Conservation (phyloP, 2,797 vertebrate species). For the Danio jaintianensis region DNA sequence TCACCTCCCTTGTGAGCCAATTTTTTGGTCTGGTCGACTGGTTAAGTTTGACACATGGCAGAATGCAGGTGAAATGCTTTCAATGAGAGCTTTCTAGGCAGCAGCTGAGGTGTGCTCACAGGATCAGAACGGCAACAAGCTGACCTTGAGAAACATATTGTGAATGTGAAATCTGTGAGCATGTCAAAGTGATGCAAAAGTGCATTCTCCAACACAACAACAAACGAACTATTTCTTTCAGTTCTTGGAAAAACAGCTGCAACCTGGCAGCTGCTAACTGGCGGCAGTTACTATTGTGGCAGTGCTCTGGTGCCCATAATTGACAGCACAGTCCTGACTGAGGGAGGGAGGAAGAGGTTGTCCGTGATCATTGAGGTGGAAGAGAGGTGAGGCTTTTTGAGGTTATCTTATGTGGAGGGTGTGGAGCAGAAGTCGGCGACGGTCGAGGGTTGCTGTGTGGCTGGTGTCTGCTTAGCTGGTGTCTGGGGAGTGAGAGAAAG, state of each 20-base stretch:
- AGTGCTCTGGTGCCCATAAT: not conserved
- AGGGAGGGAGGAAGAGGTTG: conserved; percentile 1
- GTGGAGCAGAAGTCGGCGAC: not conserved
- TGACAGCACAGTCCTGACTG: conserved; percentile 17
- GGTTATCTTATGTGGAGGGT: conserved; percentile 14
- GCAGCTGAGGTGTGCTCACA: conserved; percentile 10
- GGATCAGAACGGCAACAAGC: conserved; percentile 24
- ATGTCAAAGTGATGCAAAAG: conserved; percentile 3
- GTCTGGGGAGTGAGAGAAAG: conserved; percentile 19
- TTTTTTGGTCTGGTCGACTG: conserved; percentile 15
- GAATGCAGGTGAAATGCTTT: conserved; percentile 35
- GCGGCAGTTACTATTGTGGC: conserved; percentile 1
- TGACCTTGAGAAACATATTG: conserved; percentile 33
- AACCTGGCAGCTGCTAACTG: conserved; percentile 13
- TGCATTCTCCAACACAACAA: not conserved
- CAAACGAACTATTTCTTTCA: conserved; percentile 5
- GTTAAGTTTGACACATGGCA: conserved; percentile 33
- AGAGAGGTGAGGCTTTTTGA: conserved; percentile 7
- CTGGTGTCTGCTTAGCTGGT: conserved; percentile 10
- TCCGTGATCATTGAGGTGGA: conserved; percentile 5
- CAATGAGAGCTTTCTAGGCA: conserved; percentile 19
- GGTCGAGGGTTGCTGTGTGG: conserved; percentile 29
- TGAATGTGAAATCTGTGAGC: conserved; percentile 26
- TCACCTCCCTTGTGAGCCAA: conserved; percentile 12
- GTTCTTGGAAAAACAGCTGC: not conserved